phyloP scores from a whole-genome alignment of 37 sponge, comb jelly and placozoan genomes.

The Haliclona indistincta region DNA sequence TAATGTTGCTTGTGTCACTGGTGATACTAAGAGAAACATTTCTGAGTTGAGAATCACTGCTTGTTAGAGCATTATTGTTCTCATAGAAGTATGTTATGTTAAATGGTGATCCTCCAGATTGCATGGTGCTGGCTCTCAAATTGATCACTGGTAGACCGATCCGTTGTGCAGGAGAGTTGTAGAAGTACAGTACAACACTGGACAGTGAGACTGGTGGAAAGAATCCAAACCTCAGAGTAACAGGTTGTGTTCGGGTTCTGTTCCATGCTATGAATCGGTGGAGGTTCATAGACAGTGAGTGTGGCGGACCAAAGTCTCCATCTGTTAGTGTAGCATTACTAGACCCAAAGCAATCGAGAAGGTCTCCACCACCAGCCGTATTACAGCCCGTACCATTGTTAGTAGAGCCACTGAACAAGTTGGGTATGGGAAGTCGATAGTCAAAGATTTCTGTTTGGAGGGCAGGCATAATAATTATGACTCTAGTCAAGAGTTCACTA shows the following conservation, averaged over 20 bases:
- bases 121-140: not conserved
- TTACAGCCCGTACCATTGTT: not conserved
- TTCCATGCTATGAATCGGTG: slow-evolving; percentile 32
- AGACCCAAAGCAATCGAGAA: not conserved
- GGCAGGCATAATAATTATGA: too few relatives aligned
- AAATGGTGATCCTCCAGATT: not conserved
- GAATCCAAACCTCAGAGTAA: not conserved
- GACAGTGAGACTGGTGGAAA: not conserved
- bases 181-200: slow-evolving; percentile 25
- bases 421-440: too few relatives aligned
- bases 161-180: slow-evolving; percentile 26
- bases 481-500: too few relatives aligned
- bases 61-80: slow-evolving; percentile 17
- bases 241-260: not conserved
- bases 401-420: slow-evolving; percentile 8
- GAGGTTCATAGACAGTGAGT: not conserved
- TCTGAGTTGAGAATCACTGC: slow-evolving; percentile 1
- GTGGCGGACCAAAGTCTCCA: not conserved
- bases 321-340: not conserved
- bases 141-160: slow-evolving; percentile 26
- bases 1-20: not conserved
- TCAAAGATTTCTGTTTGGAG: too few relatives aligned
- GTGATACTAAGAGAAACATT: slow-evolving; percentile 5
- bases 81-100: not conserved
- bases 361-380: not conserved